Percentiles rank a stretch among this genome's conserved stretches.
These are phyloP conservation scores for Marmota flaviventris DNA, from an alignment of 2,113 vertebrate genomes.

Conservation along the genomic window DNA sequence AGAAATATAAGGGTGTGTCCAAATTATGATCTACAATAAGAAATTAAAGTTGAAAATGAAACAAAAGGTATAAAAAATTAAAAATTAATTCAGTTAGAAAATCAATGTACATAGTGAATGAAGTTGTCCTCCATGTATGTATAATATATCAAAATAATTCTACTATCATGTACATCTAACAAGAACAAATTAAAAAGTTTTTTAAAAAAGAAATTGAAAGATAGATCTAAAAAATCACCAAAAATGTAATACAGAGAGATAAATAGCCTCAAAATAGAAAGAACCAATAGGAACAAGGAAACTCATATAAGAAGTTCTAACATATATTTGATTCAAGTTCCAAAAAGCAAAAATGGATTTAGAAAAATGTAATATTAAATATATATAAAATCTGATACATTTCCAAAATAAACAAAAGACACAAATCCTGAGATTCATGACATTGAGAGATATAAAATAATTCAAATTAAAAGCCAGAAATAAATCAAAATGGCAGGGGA, in stretches of 20 bases:
- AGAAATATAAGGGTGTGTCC: not conserved
- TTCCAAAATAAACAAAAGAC: slow-evolving; percentile 20
- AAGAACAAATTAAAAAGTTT: slow-evolving; percentile 6
- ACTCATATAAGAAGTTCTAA: not conserved
- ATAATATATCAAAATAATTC: no score
- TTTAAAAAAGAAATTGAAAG: not conserved
- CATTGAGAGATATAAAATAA: not conserved
- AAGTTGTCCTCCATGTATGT: not conserved
- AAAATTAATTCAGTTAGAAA: not conserved
- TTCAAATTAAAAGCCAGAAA: no score
- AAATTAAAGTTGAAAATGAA: not conserved
- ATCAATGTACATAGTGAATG: not conserved
- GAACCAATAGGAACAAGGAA: not conserved
- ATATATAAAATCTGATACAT: not conserved
- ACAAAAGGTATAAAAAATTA: not conserved
- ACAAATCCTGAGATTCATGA: not conserved
- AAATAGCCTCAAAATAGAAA: not conserved
- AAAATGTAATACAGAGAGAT: not conserved
- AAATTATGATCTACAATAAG: not conserved
- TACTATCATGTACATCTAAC: not conserved
- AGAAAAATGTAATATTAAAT: not conserved
- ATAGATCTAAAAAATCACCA: not conserved
- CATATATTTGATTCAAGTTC: not conserved
- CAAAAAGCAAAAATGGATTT: not conserved
- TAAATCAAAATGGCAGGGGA: no score